Evolutionary conservation across 1,140 invertebrate genomes (phyloP), one percentile per base, ranked within the genome.

Genomic region (Bombus turneri): DNA sequence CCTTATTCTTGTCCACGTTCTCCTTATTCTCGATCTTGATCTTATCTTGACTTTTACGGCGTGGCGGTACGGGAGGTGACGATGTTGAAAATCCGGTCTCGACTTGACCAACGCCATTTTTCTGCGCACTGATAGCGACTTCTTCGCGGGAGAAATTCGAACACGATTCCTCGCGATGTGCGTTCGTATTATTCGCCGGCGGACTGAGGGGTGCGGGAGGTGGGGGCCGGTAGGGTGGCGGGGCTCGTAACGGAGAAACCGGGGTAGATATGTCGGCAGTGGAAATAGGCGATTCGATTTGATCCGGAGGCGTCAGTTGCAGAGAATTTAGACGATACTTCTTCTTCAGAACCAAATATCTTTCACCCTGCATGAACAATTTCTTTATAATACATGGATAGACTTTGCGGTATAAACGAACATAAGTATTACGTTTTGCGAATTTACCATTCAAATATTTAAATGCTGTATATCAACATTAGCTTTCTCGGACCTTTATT

Each of bases 261-360:
- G 88, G 93, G 85, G 91, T 92, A 41, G 87, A 68, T 81, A 92
- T 74, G 86, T 94, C 92, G 41, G 93, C 91, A 74, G 91, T 93
- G 69, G 87, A 15, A 80, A 89, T 86, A 64, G 91, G 91, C 4
- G 92, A 93, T 76, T 75, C 90, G 31, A 88, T 66, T 81, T 91
- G 90, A 73, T 92, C 79, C 22, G 92, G 88, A 18, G 93, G 78
- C 3, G 92, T 89, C 15, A 94, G 77, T 37, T 92, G 95, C 88
- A 92, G 93, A 90, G 86, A 95, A 95, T 87, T 95, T 92, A 91
- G 92, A 90, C 96, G 93, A 89, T 97, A 98, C 92, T 97, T 97
- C 92, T 97, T 97, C 93, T 98, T 98, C 15, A 99, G 94, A 68
- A 98, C 97, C 68, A 99, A 94, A 95, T 97, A 98, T 93, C 98